Evolutionary conservation across 1,140 invertebrate genomes (phyloP).

Genomic region (Cydia pomonella): DNA sequence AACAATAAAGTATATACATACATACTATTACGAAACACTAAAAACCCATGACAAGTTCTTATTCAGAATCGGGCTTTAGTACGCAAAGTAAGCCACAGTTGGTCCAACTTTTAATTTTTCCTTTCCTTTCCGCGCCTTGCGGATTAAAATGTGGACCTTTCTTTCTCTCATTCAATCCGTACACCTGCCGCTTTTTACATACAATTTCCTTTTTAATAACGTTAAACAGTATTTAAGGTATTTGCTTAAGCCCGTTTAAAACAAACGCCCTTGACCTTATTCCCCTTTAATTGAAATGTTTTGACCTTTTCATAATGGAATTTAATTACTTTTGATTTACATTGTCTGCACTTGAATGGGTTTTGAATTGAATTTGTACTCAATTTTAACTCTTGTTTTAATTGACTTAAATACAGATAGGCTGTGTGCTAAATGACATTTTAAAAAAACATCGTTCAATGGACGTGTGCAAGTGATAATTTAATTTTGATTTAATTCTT

Average conservation of each 20-base stretch:
- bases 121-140: background rate
- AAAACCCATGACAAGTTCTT: background rate
- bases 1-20: no score
- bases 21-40: no score
- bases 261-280: background rate
- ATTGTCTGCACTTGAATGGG: conserved; percentile 6
- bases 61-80: background rate
- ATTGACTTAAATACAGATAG: no score
- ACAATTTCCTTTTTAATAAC: conserved; percentile 28
- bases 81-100: background rate
- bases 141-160: conserved; percentile 24
- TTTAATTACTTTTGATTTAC: conserved; percentile 3
- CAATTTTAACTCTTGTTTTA: background rate
- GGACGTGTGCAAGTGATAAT: no score
- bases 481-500: no score
- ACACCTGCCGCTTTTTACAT: conserved; percentile 22
- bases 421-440: no score
- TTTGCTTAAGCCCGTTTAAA: background rate
- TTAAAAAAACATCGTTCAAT: no score
- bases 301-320: background rate
- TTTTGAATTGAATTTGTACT: background rate
- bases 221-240: background rate
- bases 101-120: conserved; percentile 22
- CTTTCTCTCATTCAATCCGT: conserved; percentile 15
- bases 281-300: background rate